Evolutionary conservation across 1,140 invertebrate genomes (phyloP), one percentile per base, ranked within the genome.

Genomic region (Drosophila azteca): DNA sequence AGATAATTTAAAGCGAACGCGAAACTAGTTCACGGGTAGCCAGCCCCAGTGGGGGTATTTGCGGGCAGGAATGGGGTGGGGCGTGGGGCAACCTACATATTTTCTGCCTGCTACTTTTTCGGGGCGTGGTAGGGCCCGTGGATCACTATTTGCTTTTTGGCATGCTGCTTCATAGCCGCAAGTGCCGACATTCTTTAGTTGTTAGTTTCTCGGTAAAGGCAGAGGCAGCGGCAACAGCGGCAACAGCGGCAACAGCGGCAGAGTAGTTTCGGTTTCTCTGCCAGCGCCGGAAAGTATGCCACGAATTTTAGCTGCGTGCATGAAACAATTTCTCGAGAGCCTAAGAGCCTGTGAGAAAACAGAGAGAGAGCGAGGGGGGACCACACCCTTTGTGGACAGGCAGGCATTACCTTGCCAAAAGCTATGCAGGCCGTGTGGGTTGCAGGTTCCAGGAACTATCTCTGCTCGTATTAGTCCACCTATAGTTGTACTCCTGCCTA

Each of bases 1-100:
- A 88, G 74, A 88, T 85, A 82, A 87, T 85, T 85, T 87, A 87
- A 87, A 88, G 82, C 74, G 70, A 62, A 73, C 69, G 66, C 70
- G 65, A 85, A 85, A 85, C 82, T 85, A 85, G 82, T 85, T 85
- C 82, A 85, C 50, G 83, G 78, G 79, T 81, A 74, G 65, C 63
- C 52, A 53, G n/a, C 35, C 29, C 31, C 31, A 31, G 31, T 31
- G 31, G 51, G 48, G 45, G 53, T 31, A 44, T 13, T 15, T n/a
- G 20, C 51, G 35, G 24, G 29, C 59, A 15, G 8, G 39, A 13
- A 26, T 24, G 17, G 29, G 15, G 20, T 26, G 58, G 9, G 50
- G 54, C 31, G 46, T 15, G 31, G 39, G 50, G 80, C 83, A 87
- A 87, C 82, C 82, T 87, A 87, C 78, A 87, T 87, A 87, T 79